Evolutionary conservation across 1,140 invertebrate genomes (phyloP), one percentile per base, ranked within the genome.

Genomic region (Drosophila pseudoobscura): DNA sequence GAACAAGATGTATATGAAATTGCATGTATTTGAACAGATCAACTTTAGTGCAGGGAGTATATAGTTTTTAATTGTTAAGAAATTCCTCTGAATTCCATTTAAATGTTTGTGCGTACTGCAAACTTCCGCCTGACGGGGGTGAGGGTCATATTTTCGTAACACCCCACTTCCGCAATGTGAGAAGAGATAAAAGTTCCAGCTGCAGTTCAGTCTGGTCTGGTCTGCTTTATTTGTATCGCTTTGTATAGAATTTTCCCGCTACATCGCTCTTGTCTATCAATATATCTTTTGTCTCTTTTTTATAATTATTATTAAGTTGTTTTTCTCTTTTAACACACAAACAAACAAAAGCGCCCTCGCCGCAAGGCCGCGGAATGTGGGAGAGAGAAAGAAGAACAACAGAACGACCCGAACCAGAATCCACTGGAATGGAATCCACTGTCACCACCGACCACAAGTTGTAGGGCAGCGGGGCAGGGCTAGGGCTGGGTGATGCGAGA

Each of bases 81-180:
- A 17, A 51, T 56, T 69, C 50, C 45, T 35, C 39, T 24, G 50
- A 54, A 53, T 17, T n/a, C 4, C n/a, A 9, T 13, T 11, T 26
- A 1, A 6, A 5, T 41, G 49, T 49, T 31, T 44, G 17, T 66
- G 65, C 29, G 35, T 2, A 20, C 35, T 26, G 3, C 50, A 71
- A 72, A 73, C 71, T 74, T 74, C 71, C 70, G 71, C 47, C 35
- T 53, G 22, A 47, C 15, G 24, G 51, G 49, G 17, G 50, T 55
- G 60, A 63, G 62, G 56, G 55, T 68, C 55, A 44, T 68, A 54
- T 66, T 54, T 54, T 41, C 31, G 44, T 49, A 57, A 49, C 61
- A 65, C 47, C 57, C 68, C 45, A 74, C 62, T 75, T 75, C 73
- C 73, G 72, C 45, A 55, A 72, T 54, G 56, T 50, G 39, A 50